phyloP scores from a whole-genome alignment of 2,888 invertebrate genomes.

The Helobdella robusta region DNA sequence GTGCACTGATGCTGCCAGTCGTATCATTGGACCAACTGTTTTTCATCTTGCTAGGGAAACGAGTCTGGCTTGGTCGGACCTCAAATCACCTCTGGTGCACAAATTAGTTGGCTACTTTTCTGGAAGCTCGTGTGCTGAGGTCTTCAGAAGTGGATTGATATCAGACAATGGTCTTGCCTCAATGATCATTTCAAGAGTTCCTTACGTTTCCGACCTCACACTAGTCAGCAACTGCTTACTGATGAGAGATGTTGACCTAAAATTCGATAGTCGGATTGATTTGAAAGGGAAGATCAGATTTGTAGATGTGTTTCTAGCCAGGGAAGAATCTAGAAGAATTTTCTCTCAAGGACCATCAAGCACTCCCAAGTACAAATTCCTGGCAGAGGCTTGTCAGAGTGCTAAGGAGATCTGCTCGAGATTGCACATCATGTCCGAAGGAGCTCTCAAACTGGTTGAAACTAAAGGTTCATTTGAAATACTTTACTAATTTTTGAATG shows the following conservation, averaged over 20 bases:
- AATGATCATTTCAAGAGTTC: constrained; percentile 30
- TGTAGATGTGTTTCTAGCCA: constrained; percentile 33
- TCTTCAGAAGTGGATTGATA: constrained; percentile 27
- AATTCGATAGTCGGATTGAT: constrained; percentile 31
- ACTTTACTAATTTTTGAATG: background rate
- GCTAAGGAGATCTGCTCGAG: constrained; percentile 33
- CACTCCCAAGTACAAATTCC: constrained; percentile 27
- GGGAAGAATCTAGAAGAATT: constrained; percentile 4
- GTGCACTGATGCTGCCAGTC: constrained; percentile 28
- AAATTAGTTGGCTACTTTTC: constrained; percentile 32
- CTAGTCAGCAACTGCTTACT: constrained; percentile 32
- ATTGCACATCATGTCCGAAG: constrained; percentile 25
- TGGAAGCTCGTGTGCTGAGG: constrained; percentile 30
- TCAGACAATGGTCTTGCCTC: constrained; percentile 32
- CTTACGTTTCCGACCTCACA: constrained; percentile 31
- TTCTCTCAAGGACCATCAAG: no score
- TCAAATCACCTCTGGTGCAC: constrained; percentile 30
- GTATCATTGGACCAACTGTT: constrained; percentile 29
- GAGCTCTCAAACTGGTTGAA: constrained; percentile 13
- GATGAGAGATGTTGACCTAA: constrained; percentile 30
- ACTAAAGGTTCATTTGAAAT: constrained; percentile 6
- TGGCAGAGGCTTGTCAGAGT: constrained; percentile 30
- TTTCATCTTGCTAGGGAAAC: constrained; percentile 29
- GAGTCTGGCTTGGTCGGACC: constrained; percentile 31
- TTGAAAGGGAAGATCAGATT: constrained; percentile 34